These are phyloP conservation scores for Cepaea hortensis DNA, from an alignment of 2,888 invertebrate genomes.

Conservation along the genomic window DNA sequence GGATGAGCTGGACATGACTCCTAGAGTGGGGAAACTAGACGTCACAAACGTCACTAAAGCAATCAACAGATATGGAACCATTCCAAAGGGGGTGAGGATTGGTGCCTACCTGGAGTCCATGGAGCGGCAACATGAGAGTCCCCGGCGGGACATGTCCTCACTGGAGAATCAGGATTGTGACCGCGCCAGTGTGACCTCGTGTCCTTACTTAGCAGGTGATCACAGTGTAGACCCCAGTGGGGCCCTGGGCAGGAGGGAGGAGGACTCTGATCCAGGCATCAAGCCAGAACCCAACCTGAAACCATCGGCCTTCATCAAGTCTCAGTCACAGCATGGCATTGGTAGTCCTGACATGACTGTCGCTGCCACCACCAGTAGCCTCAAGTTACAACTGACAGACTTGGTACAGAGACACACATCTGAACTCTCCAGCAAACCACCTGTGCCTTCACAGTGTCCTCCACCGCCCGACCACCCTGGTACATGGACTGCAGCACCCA, in stretches of 20 bases:
- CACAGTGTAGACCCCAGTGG: slow-evolving; percentile 1
- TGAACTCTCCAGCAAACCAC: slow-evolving; percentile 68
- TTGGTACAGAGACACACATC: slow-evolving; percentile 69
- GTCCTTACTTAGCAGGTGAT: slow-evolving; percentile 55
- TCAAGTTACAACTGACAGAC: slow-evolving; percentile 67
- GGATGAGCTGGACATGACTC: slow-evolving; percentile 42
- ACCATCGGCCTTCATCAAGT: slow-evolving; percentile 72
- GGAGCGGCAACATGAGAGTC: slow-evolving; percentile 69
- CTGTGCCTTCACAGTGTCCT: slow-evolving; percentile 51
- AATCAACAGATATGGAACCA: slow-evolving; percentile 92
- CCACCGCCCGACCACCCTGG: slow-evolving; percentile 34
- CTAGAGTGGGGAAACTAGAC: slow-evolving; percentile 89
- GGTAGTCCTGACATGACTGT: slow-evolving; percentile 53
- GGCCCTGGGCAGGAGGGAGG: slow-evolving; percentile 27
- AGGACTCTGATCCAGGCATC: slow-evolving; percentile 61
- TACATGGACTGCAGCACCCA: slow-evolving; percentile 20
- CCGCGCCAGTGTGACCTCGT: slow-evolving; percentile 67
- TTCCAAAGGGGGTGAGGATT: slow-evolving; percentile 96
- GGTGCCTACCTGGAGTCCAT: slow-evolving; percentile 96
- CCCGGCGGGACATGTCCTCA: slow-evolving; percentile 53
- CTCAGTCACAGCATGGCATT: slow-evolving; percentile 71
- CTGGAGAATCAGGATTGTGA: slow-evolving; percentile 69
- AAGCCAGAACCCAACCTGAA: slow-evolving; percentile 71
- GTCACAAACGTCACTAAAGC: slow-evolving; percentile 96
- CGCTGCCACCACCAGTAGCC: slow-evolving; percentile 9